Percentiles rank a stretch among this genome's conserved stretches.
Evolutionary conservation across 2,113 vertebrate species (phyloP).

Genomic region (Indicator indicator): DNA sequence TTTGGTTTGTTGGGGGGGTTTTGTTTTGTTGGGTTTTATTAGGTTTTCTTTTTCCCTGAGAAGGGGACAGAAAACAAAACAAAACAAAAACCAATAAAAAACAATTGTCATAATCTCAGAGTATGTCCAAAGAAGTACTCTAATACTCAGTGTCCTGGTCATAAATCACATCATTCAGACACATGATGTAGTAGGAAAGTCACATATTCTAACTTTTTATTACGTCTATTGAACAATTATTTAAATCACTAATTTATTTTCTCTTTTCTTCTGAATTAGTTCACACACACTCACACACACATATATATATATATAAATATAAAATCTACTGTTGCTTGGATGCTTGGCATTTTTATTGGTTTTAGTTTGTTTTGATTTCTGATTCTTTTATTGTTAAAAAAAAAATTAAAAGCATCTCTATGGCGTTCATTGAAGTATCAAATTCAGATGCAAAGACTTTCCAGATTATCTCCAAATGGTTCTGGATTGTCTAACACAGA

Average conservation of each 20-base stretch:
- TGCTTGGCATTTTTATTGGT: fast-evolving
- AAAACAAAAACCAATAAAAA: not conserved
- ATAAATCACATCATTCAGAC: not conserved
- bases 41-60: not conserved
- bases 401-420: not conserved
- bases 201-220: not conserved
- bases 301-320: too few relatives aligned
- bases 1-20: not conserved
- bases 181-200: not conserved
- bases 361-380: not conserved
- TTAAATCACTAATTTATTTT: not conserved
- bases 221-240: not conserved
- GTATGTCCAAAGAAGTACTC: not conserved
- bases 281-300: not conserved
- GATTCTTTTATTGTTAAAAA: not conserved
- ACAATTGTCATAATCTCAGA: not conserved
- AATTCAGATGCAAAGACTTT: not conserved
- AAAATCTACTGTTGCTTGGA: not conserved
- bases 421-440: not conserved
- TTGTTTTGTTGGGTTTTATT: not conserved
- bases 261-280: not conserved
- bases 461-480: not conserved
- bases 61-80: too few relatives aligned
- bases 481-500: not conserved
- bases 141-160: not conserved